Base-by-base conservation (phyloP, 2,888 invertebrate genomes). In the Polymixis lichenea region DNA sequence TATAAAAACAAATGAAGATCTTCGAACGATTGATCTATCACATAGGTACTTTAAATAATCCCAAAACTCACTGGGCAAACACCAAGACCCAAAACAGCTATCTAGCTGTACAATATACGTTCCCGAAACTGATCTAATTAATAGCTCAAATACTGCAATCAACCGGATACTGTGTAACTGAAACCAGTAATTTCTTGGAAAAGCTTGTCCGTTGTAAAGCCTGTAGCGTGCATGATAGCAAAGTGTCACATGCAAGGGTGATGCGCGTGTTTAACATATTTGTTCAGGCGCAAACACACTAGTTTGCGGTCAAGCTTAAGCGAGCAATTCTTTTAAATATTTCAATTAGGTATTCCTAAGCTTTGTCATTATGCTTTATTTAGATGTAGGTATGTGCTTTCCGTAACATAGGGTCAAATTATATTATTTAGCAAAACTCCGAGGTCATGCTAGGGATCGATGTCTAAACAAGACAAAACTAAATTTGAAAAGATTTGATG, bases 201-300 rank as follows among this genome's bases (percentile, higher is more conserved):
- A 51, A n/a, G 0, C 2, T 62, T 6, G 19, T 9, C 32, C 11
- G 17, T 32, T 25, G 4, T 46, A 2, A 15, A 62, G 25, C 66
- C 66, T 68, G 56, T n/a, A 25, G 25, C 6, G 1, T 56, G 9
- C 9, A 32, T 68, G 46, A 28, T 68, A 77, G 78, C 78, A 79
- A 53, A 32, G 15, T 83, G 67, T 83, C 56, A 11, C 25, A 43
- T 32, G 56, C 78, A 64, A 22, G 13, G 2, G 62, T 46, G 22
- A 61, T 32, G 51, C 82, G 61, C 46, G 8, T 60, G 13, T 5
- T 22, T 38, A 56, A 56, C 62, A 66, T 60, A 82, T 55, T 77
- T 68, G 19, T 78, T 83, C 51, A 77, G 67, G 83, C 62, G 78
- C 32, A 46, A 62, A 62, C 5, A 55, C 28, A 67, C 32, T 32